Evolutionary conservation across 2,888 invertebrate species (phyloP).

Genomic region (Eristalis pertinax): DNA sequence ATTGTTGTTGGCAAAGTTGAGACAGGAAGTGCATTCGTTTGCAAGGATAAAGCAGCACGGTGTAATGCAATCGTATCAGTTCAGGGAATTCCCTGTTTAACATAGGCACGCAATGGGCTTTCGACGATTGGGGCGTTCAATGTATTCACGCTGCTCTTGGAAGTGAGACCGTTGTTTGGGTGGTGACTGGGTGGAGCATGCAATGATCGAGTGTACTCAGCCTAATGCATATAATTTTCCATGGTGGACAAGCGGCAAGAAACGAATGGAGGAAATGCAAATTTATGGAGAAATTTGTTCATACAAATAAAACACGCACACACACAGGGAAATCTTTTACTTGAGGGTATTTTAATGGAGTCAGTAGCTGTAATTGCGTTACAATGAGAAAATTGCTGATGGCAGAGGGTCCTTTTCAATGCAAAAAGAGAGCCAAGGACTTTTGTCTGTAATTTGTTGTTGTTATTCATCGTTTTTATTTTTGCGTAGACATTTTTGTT

Average conservation of each 20-base stretch:
- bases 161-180: too few species aligned
- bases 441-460: slow-evolving; percentile 48
- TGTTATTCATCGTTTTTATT: slow-evolving; percentile 8
- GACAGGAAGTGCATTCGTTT: slow-evolving; percentile 45
- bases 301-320: slow-evolving; percentile 21
- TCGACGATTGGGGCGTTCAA: slow-evolving; percentile 32
- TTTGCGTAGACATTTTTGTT: slow-evolving; percentile 16
- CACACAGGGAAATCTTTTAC: slow-evolving; percentile 53
- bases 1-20: background rate
- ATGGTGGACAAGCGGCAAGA: background rate
- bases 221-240: slow-evolving; percentile 62
- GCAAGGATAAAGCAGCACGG: slow-evolving; percentile 59
- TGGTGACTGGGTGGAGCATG: background rate
- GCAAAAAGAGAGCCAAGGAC: slow-evolving; percentile 38
- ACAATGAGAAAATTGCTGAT: slow-evolving; percentile 61
- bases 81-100: slow-evolving; percentile 35
- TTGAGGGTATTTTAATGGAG: slow-evolving; percentile 65
- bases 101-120: slow-evolving; percentile 71
- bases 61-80: slow-evolving; percentile 51
- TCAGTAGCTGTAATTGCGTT: slow-evolving; percentile 64
- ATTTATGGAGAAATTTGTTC: slow-evolving; percentile 59
- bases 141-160: slow-evolving; percentile 9
- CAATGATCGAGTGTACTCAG: slow-evolving; percentile 4
- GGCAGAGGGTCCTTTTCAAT: background rate
- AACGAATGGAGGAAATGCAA: slow-evolving; percentile 47